A percentile compares a stretch with the other conserved stretches of the same genome.
Evolutionary conservation across 2,113 vertebrate genomes (phyloP).

Genomic region (Aptenodytes patagonicus): DNA sequence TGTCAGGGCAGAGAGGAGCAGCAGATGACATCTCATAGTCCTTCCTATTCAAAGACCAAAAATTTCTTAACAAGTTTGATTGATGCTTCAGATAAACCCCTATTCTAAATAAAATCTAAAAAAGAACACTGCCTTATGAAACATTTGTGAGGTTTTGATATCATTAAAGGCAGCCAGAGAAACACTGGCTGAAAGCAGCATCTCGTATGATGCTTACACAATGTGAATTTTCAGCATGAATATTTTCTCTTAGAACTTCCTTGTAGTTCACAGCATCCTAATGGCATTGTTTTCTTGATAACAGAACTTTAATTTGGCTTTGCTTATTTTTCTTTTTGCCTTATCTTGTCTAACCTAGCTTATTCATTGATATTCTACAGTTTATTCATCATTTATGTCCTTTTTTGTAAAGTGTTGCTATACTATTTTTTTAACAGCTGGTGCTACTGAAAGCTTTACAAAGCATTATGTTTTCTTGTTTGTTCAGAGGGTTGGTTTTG

Average conservation of each 20-base stretch:
- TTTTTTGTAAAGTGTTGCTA: background rate
- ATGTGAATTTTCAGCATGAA: background rate
- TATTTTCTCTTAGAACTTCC: background rate
- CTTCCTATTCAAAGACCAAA: background rate
- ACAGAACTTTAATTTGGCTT: background rate
- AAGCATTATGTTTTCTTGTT: background rate
- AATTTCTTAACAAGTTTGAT: background rate
- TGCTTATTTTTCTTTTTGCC: background rate
- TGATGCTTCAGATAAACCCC: background rate
- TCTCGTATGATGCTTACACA: background rate
- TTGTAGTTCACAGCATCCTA: background rate
- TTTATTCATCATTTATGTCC: background rate
- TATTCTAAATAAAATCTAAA: background rate
- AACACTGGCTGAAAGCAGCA: background rate
- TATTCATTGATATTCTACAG: background rate
- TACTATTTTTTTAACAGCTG: background rate
- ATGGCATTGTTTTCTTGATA: background rate
- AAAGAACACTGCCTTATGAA: background rate
- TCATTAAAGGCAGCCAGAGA: background rate
- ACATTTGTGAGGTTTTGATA: background rate
- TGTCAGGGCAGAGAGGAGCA: background rate
- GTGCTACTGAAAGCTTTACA: background rate
- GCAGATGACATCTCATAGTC: background rate
- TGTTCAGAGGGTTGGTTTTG: background rate
- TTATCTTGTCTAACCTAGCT: background rate